Conservation (phyloP, 1,140 invertebrate species). For the Bombus cullumanus region DNA sequence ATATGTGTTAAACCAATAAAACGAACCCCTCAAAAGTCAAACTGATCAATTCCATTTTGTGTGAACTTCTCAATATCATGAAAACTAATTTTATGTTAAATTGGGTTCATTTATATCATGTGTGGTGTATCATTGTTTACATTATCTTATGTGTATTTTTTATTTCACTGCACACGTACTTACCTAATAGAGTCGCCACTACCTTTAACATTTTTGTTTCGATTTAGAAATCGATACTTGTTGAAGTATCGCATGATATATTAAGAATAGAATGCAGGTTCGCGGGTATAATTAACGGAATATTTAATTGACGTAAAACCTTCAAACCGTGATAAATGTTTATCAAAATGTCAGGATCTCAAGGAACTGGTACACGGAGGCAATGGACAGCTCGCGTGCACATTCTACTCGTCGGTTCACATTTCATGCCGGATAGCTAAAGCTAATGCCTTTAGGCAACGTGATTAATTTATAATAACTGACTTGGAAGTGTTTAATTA, state of each 20-base stretch:
- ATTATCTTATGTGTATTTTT: neutral
- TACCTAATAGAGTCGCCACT: neutral
- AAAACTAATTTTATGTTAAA: too few species aligned
- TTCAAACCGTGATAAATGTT: slow-evolving; percentile 35
- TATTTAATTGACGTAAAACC: slow-evolving; percentile 32
- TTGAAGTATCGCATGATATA: neutral
- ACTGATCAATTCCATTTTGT: neutral
- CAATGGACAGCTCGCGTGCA: slow-evolving; percentile 11
- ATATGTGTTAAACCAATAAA: neutral
- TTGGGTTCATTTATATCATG: too few species aligned
- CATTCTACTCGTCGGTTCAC: slow-evolving; percentile 19
- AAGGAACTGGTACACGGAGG: slow-evolving; percentile 24
- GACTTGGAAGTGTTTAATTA: slow-evolving; percentile 15
- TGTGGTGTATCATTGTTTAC: neutral
- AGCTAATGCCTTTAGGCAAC: neutral
- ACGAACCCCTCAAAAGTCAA: neutral
- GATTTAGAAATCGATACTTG: slow-evolving; percentile 10
- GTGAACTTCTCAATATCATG: neutral
- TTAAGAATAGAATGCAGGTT: slow-evolving; percentile 2
- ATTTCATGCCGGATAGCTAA: slow-evolving; percentile 14
- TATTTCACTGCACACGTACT: neutral
- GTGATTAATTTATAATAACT: slow-evolving; percentile 26
- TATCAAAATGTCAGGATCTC: slow-evolving; percentile 46
- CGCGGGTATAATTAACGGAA: slow-evolving; percentile 13
- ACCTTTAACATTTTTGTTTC: neutral